Evolutionary conservation across 2,888 invertebrate genomes (phyloP).

Genomic region (Congeria kusceri): DNA sequence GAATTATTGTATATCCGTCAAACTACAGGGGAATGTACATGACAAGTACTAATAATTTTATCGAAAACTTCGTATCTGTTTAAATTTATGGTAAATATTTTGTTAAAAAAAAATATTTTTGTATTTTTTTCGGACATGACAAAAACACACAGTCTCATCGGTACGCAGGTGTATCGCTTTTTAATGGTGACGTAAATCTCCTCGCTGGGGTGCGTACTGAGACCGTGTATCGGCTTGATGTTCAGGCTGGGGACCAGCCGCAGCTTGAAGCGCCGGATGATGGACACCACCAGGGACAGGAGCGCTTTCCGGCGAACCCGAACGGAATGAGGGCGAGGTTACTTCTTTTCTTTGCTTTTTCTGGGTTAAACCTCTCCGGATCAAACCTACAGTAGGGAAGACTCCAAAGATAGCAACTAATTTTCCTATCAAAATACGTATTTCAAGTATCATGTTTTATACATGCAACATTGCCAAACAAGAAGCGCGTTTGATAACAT

Average conservation of each 20-base stretch:
- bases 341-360: conserved; percentile 70
- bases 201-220: conserved; percentile 83
- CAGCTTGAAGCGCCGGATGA: conserved; percentile 79
- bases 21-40: no score
- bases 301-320: conserved; percentile 84
- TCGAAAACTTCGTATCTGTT: no score
- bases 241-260: conserved; percentile 82
- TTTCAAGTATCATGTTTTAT: no score
- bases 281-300: conserved; percentile 77
- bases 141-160: background rate
- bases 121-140: no score
- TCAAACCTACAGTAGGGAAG: conserved; percentile 77
- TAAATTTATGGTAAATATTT: no score
- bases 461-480: no score
- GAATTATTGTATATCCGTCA: no score
- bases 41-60: no score
- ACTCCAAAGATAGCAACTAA: background rate
- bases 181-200: conserved; percentile 83
- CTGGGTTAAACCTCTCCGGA: conserved; percentile 80
- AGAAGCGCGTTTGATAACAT: no score
- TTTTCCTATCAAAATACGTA: no score
- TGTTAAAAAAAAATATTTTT: no score
- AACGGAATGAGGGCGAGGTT: conserved; percentile 82
- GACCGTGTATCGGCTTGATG: conserved; percentile 78
- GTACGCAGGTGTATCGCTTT: conserved; percentile 45